Evolutionary conservation across 92 coral and sea anemone genomes (phyloP).

Genomic region (Phenganax marumi): DNA sequence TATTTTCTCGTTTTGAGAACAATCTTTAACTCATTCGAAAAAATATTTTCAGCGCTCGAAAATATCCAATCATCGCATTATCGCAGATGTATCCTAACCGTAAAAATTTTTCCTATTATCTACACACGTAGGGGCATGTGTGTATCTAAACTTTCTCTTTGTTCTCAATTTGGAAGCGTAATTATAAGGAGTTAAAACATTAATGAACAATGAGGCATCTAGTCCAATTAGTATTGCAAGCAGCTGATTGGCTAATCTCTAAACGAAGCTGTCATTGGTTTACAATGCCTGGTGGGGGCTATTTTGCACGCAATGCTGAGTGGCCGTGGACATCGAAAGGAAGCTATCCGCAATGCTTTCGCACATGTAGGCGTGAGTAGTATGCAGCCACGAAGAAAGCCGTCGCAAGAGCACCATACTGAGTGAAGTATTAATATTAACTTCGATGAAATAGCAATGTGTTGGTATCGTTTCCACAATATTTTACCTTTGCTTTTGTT

Average conservation of each 20-base stretch:
- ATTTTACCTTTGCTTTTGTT: neutral
- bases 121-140: neutral
- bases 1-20: no score
- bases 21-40: neutral
- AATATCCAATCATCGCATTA: no score
- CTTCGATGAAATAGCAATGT: neutral
- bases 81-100: neutral
- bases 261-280: conserved; percentile 12
- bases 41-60: no score
- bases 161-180: neutral
- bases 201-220: neutral
- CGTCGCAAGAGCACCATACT: no score
- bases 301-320: neutral
- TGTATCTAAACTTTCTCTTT: neutral
- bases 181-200: neutral
- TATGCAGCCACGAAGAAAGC: neutral
- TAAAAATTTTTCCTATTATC: neutral
- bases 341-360: neutral
- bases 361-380: neutral
- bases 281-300: neutral
- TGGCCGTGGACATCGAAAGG: no score
- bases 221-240: neutral
- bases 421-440: no score
- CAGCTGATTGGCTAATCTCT: neutral
- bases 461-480: neutral